phyloP scores from a whole-genome alignment of 1,140 invertebrate genomes.

The Pogonognathellus flavescens region DNA sequence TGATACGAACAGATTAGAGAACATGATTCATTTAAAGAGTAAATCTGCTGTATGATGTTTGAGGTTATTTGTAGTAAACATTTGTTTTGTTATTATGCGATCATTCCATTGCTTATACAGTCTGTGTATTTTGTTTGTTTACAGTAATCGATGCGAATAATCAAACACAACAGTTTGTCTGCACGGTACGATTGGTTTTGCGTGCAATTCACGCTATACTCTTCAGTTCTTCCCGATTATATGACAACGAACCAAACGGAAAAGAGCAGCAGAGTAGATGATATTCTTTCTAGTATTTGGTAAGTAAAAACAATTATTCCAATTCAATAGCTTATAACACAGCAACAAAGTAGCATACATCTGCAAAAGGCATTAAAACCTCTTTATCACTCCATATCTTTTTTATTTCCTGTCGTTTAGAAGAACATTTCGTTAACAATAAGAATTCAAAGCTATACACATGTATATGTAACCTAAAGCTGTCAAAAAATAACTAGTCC shows the following conservation, averaged over 20 bases:
- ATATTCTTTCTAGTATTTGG: conserved; percentile 34
- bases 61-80: conserved; percentile 4
- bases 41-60: background rate
- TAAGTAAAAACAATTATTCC: conserved; percentile 6
- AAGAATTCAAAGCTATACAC: too few relatives aligned
- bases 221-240: background rate
- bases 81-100: background rate
- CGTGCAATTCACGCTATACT: conserved; percentile 5
- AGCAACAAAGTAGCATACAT: too few relatives aligned
- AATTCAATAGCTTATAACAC: too few relatives aligned
- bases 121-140: conserved; percentile 28
- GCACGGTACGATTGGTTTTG: background rate
- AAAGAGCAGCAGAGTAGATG: conserved; percentile 9
- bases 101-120: background rate
- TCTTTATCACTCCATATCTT: too few relatives aligned
- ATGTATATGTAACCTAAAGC: too few relatives aligned
- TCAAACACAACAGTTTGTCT: conserved; percentile 22
- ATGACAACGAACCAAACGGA: background rate
- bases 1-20: background rate
- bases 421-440: too few relatives aligned
- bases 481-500: too few relatives aligned
- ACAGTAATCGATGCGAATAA: conserved; percentile 33
- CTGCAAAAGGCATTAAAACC: too few relatives aligned
- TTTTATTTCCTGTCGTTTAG: too few relatives aligned
- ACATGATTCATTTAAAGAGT: background rate